Base-by-base conservation (phyloP, 2,888 invertebrate genomes). In the Coenonympha glycerion region DNA sequence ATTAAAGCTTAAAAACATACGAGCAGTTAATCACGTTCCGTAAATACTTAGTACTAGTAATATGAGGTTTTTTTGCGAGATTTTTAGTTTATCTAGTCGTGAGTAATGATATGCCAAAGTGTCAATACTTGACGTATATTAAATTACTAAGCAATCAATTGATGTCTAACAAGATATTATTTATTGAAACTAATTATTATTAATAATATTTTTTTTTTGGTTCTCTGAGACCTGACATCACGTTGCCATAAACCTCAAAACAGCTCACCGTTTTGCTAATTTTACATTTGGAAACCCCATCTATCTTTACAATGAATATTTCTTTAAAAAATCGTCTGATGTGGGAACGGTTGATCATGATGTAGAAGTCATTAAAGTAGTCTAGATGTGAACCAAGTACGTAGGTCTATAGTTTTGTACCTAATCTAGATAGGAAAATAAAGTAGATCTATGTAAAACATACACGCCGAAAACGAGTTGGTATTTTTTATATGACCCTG, bases 91-190 rank as follows among this genome's bases (percentile, higher is more conserved):
- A 39, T 24, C 13, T 3, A 24, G 13, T 24, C 39, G 24, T 39
- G 24, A 39, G 39, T 39, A 39, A 39, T 19, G 19, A 11, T 24
- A 39, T 24, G 24, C 24, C 39, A 39, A 39, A 39, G 22, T 24
- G 39, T 24, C 39, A 39, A 39, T 24, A 39, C 15, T 24, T 22
- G 9, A 39, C 9, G 24, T 22, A 15, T 39, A 24, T 39, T 24
- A 24, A 39, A 15, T 39, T 15, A 39, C 39, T 15, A 37, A 37
- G 9, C 24, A 39, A 24, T 22, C 37, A 37, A 37, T 21, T 21
- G 37, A 37, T 39, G 22, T 15, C 37, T 39, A 39, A 39, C 37
- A 39, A 21, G 22, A 39, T 15, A 39, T 13, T 37, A 37, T 37
- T 13, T 8, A 37, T 8, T 13, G 8, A 37, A 22, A 21, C 22